Percentiles rank a stretch among this genome's conserved stretches.
Evolutionary conservation across 2,113 vertebrate species (phyloP).

Genomic region (Oncorhynchus gorbuscha): DNA sequence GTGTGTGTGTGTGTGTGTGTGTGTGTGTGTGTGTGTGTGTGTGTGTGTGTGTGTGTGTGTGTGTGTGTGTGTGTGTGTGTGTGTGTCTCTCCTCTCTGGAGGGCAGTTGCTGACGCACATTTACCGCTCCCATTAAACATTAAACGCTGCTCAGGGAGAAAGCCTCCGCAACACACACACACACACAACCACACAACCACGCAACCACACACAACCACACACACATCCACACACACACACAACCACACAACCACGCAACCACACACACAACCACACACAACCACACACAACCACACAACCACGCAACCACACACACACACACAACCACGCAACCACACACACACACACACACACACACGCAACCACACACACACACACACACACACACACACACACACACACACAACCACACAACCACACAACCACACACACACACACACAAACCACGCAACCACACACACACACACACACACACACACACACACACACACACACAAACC

Average conservation of each 20-base stretch:
- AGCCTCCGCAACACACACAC: neutral
- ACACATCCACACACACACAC: constrained; percentile 1
- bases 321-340: neutral
- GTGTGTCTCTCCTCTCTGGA: constrained; percentile 7
- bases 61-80: neutral
- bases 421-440: neutral
- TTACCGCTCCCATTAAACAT: constrained; percentile 22
- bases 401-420: no score
- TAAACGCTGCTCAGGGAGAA: constrained; percentile 13
- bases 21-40: neutral
- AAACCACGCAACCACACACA: no score
- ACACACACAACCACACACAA: neutral
- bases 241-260: neutral
- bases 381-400: neutral
- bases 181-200: no score
- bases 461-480: neutral
- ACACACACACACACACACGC: neutral
- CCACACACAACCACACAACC: neutral
- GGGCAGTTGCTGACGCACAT: constrained; percentile 18
- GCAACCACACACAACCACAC: neutral
- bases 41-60: neutral
- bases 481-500: no score
- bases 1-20: neutral
- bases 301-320: neutral
- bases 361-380: neutral